Base-by-base conservation (phyloP, 1,140 invertebrate genomes). In the Drosophila tani region DNA sequence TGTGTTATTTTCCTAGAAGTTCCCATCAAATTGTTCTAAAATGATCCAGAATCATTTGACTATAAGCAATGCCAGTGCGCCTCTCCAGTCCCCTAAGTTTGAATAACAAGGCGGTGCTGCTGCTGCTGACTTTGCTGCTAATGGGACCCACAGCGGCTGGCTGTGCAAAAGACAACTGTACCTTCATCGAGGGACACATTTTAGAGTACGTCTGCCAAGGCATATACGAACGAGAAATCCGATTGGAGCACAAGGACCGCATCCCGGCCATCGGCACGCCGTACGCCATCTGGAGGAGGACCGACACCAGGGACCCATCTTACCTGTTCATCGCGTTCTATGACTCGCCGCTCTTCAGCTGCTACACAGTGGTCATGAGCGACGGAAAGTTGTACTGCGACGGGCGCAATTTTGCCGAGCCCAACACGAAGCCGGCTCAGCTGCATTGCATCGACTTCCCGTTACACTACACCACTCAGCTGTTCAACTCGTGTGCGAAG, bases 1-100 rank as follows among this genome's bases (percentile, higher is more conserved):
- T 43, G 75, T 76, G 41, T 53, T 77, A 76, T 55, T 69, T 45
- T 69, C 56, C 51, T 69, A 56, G 56, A 70, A 74, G 29, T 68
- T 55, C 19, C 64, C 40, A 68, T 56, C 67, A 81, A 85, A 90
- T 84, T 75, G 62, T 79, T 60, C 57, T 59, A 74, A 90, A 90
- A 87, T 87, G 84, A 79, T 81, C 75, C 50, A 60, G 65, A 81
- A 90, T 79, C 81, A 77, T 81, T 88, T 59, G 69, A 68, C 63
- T 78, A 65, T 88, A 87, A 86, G 83, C 71, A 82, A 87, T 87
- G 83, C 81, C 69, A 87, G 81, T 88, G 70, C 75, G 84, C 77
- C 67, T 75, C 74, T 55, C 77, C 56, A 60, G 55, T 65, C 57
- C 85, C 74, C 71, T 55, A 78, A 79, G 65, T 55, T 58, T 57